phyloP scores from a whole-genome alignment of 2,113 vertebrate genomes.

The Callaeas wilsoni region DNA sequence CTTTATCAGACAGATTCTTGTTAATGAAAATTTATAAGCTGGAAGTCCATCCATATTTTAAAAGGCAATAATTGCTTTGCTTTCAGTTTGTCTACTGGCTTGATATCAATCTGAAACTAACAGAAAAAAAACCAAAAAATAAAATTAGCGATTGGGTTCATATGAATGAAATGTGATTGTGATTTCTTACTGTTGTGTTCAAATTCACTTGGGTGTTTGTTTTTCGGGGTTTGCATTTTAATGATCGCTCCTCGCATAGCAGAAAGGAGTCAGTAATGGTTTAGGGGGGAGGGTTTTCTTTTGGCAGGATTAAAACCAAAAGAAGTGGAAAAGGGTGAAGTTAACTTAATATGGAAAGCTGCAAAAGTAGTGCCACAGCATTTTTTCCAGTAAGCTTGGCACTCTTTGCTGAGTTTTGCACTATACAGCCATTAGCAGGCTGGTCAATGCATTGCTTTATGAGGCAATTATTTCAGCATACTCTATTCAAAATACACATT shows the following conservation, averaged over 20 bases:
- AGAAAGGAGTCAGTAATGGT: neutral
- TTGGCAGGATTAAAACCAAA: neutral
- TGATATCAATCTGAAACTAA: neutral
- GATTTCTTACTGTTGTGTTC: neutral
- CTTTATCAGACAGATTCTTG: neutral
- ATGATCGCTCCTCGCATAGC: neutral
- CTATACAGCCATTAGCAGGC: slow-evolving; percentile 82
- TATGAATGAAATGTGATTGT: neutral
- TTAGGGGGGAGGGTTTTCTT: neutral
- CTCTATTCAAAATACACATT: slow-evolving; percentile 92
- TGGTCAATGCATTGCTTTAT: slow-evolving; percentile 88
- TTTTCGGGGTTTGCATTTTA: neutral
- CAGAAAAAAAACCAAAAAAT: neutral
- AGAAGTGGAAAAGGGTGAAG: slow-evolving; percentile 36
- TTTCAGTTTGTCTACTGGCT: neutral
- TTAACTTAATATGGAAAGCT: slow-evolving; percentile 65
- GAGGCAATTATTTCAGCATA: slow-evolving; percentile 90
- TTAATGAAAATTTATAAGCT: neutral
- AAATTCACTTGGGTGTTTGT: neutral
- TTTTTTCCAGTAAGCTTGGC: slow-evolving; percentile 84
- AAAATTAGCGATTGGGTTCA: neutral
- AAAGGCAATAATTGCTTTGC: neutral
- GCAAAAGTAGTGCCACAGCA: slow-evolving; percentile 76
- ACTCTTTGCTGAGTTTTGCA: slow-evolving; percentile 87
- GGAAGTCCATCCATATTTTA: neutral